phyloP scores from a whole-genome alignment of 2,113 vertebrate species.

The Peromyscus polionotus region DNA sequence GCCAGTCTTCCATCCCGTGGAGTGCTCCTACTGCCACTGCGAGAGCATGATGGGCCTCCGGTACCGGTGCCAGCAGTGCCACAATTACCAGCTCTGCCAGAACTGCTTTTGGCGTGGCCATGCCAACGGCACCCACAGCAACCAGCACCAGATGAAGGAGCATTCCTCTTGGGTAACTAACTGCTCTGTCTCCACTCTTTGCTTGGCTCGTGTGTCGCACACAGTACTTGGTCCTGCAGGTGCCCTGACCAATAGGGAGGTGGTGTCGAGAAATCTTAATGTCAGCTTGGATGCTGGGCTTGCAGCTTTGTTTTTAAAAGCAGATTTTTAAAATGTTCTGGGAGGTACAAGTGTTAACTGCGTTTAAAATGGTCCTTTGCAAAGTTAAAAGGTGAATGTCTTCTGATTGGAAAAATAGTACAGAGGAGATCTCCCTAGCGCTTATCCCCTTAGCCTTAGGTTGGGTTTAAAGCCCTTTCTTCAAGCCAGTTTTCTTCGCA shows the following conservation, averaged over 20 bases:
- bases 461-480: constrained; percentile 29
- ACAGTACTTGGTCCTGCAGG: not conserved
- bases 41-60: constrained; percentile 99
- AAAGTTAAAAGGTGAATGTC: not conserved
- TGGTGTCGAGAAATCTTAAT: not conserved
- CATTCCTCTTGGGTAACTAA: constrained; percentile 97
- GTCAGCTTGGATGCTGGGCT: not conserved
- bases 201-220: not conserved
- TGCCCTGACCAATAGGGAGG: not conserved
- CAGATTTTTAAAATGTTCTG: constrained; percentile 8
- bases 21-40: constrained; percentile 97
- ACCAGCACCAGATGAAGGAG: constrained; percentile 99
- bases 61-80: constrained; percentile 99
- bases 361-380: not conserved
- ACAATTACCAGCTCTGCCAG: constrained; percentile 99
- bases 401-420: constrained; percentile 24
- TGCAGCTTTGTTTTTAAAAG: not conserved
- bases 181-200: not conserved
- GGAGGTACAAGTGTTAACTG: not conserved
- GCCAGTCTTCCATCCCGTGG: constrained; percentile 98
- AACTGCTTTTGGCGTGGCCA: constrained; percentile 98
- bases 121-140: constrained; percentile 96
- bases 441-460: not conserved
- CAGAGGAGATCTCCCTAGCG: not conserved
- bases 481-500: not conserved